Conservation (phyloP, 2,797 vertebrate species). For the Takifugu ocellatus region DNA sequence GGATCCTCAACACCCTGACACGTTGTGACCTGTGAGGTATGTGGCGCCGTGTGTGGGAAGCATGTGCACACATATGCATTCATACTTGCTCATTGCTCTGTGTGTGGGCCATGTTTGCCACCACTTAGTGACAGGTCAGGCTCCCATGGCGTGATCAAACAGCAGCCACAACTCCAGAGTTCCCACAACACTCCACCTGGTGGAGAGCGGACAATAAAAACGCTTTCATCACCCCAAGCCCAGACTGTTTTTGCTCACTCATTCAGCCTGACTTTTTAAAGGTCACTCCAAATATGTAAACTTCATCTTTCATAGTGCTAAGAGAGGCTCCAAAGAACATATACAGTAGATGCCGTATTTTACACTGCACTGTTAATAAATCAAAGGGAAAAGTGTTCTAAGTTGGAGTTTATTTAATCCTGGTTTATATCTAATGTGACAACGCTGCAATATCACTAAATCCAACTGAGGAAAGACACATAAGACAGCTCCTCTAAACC, state of each 20-base stretch:
- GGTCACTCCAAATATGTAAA: slow-evolving; percentile 43
- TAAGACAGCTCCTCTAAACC: neutral
- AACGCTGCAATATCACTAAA: neutral
- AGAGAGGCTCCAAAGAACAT: slow-evolving; percentile 17
- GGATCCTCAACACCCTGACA: slow-evolving; percentile 72
- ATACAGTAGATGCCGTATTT: slow-evolving; percentile 12
- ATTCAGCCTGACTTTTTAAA: slow-evolving; percentile 33
- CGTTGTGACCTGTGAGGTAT: slow-evolving; percentile 74
- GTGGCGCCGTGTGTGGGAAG: slow-evolving; percentile 72
- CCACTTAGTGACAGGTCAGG: slow-evolving; percentile 78
- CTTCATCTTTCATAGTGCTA: slow-evolving; percentile 16
- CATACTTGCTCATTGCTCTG: slow-evolving; percentile 44
- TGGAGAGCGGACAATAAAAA: slow-evolving; percentile 77
- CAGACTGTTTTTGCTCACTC: slow-evolving; percentile 38
- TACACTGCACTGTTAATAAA: slow-evolving; percentile 1
- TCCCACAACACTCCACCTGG: slow-evolving; percentile 69
- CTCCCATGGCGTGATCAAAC: slow-evolving; percentile 78
- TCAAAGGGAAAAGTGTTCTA: slow-evolving; percentile 1
- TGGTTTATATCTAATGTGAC: neutral
- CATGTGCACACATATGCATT: slow-evolving; percentile 56
- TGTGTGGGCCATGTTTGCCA: slow-evolving; percentile 78
- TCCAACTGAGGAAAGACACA: neutral
- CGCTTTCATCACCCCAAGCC: slow-evolving; percentile 69
- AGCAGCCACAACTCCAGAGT: slow-evolving; percentile 69
- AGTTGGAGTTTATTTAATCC: neutral